phyloP scores from a whole-genome alignment of 2,888 invertebrate species.

The Morinoia aosen region DNA sequence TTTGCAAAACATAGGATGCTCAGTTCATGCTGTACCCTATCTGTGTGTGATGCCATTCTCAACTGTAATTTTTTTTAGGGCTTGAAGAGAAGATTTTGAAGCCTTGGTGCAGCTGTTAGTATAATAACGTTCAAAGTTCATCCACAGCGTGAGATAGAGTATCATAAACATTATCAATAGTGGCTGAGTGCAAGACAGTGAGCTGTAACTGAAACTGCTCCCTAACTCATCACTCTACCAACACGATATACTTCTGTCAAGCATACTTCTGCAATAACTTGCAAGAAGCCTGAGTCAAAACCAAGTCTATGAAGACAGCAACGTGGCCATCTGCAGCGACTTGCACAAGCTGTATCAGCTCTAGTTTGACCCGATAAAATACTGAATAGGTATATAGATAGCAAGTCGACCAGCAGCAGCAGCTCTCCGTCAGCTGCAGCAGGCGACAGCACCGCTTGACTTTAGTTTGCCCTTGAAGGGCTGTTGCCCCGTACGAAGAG shows the following conservation, averaged over 20 bases:
- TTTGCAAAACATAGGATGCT: neutral
- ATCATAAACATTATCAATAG: neutral
- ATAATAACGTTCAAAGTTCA: neutral
- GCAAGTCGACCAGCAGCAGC: neutral
- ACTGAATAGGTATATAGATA: neutral
- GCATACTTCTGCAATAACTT: neutral
- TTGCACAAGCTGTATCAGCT: neutral
- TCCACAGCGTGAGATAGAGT: neutral
- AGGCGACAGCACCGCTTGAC: constrained; percentile 44
- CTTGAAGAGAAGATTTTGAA: neutral
- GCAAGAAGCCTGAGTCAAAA: too few relatives aligned
- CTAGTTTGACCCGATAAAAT: neutral
- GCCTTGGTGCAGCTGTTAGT: neutral
- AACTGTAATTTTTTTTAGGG: neutral
- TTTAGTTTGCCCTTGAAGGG: constrained; percentile 51
- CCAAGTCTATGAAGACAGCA: neutral
- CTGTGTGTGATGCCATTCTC: neutral
- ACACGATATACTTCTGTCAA: neutral
- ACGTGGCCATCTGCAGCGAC: neutral
- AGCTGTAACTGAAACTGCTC: neutral
- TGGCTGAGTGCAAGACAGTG: neutral
- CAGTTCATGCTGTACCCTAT: neutral
- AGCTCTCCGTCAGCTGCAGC: neutral
- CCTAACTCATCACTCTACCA: neutral
- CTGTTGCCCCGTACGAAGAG: constrained; percentile 24